These are phyloP conservation scores for Promerops cafer DNA, from an alignment of 2,113 vertebrate genomes.

Conservation along the genomic window DNA sequence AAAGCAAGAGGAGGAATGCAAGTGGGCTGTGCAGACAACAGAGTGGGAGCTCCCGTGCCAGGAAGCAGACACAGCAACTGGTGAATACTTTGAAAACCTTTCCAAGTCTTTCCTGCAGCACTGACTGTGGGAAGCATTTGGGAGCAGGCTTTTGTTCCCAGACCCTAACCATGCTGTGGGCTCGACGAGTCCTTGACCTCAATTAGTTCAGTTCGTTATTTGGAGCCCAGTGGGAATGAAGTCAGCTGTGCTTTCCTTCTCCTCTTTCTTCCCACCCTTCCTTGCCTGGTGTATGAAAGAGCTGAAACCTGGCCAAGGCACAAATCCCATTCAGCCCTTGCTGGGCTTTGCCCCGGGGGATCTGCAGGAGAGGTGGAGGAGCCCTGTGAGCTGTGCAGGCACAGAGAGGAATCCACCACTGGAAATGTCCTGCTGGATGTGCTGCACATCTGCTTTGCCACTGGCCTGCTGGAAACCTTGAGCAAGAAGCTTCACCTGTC, in stretches of 20 bases:
- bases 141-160: constrained; percentile 2
- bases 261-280: neutral
- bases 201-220: neutral
- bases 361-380: neutral
- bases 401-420: accelerated
- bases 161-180: neutral
- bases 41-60: neutral
- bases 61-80: neutral
- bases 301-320: neutral
- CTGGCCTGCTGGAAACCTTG: neutral
- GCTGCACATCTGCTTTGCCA: neutral
- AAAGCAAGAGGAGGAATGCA: neutral
- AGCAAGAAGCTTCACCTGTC: neutral
- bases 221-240: neutral
- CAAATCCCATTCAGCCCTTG: neutral
- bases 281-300: neutral
- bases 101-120: neutral
- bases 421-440: neutral
- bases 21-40: neutral
- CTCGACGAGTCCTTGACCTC: neutral
- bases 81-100: neutral
- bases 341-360: neutral
- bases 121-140: neutral
- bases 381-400: neutral
- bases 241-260: neutral